Evolutionary conservation across 2,888 invertebrate genomes (phyloP).

Genomic region (Eurois occulta): DNA sequence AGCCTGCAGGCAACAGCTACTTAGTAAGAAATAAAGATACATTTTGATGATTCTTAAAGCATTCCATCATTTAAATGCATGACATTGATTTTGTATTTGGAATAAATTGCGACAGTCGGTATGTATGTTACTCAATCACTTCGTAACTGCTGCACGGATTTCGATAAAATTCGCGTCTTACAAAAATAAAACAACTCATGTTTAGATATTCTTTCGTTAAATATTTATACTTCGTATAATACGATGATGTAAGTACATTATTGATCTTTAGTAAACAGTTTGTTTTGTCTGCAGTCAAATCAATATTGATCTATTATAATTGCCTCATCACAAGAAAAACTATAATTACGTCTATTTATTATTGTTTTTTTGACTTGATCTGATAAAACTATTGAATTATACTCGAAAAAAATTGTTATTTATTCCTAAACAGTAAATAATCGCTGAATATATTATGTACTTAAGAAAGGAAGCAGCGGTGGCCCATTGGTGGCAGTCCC

Average conservation of each 20-base stretch:
- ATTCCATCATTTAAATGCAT: slow-evolving; percentile 35
- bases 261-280: neutral
- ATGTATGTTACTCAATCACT: slow-evolving; percentile 16
- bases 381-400: too few relatives aligned
- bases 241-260: neutral
- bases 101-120: slow-evolving; percentile 26
- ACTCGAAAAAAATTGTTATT: too few relatives aligned
- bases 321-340: neutral
- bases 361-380: too few relatives aligned
- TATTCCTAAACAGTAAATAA: too few relatives aligned
- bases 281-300: neutral
- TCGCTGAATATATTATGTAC: too few relatives aligned
- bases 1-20: neutral
- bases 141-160: slow-evolving; percentile 12
- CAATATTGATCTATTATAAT: neutral
- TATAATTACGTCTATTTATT: neutral
- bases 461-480: too few relatives aligned
- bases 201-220: neutral
- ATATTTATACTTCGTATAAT: neutral
- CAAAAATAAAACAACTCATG: neutral
- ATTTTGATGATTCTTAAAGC: slow-evolving; percentile 14
- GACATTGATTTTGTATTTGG: slow-evolving; percentile 28
- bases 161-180: neutral
- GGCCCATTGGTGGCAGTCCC: too few relatives aligned
- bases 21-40: slow-evolving; percentile 3